Conservation (phyloP, 2,113 vertebrate species). For the Pan paniscus region DNA sequence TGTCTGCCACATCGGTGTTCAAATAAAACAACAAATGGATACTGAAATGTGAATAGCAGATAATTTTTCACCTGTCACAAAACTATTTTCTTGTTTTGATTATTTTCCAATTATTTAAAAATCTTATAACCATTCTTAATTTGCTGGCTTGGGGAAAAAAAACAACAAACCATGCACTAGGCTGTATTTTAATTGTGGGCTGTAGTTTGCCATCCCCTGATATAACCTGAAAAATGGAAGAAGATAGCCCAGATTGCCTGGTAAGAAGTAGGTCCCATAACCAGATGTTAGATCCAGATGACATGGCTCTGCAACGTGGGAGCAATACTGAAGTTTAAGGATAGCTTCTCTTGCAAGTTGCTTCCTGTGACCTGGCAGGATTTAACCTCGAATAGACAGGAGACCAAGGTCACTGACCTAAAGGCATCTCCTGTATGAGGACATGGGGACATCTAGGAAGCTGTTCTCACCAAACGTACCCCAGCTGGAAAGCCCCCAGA, state of each 20-base stretch:
- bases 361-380: neutral
- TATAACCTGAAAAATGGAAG: neutral
- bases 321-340: neutral
- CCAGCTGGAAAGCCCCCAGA: accelerated
- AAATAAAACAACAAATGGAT: neutral
- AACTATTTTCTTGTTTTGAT: neutral
- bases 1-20: neutral
- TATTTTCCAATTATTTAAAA: neutral
- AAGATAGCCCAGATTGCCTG: neutral
- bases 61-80: neutral
- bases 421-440: neutral
- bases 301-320: neutral
- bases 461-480: neutral
- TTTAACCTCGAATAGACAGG: neutral
- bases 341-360: neutral
- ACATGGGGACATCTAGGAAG: neutral
- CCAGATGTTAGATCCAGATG: neutral
- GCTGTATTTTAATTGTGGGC: neutral
- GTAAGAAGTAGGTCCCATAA: neutral
- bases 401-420: neutral
- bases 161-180: neutral
- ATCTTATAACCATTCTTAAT: neutral
- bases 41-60: neutral
- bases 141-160: neutral
- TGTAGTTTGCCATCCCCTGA: neutral